Conservation (phyloP, 2,113 vertebrate genomes). For the Pycnonotus jocosus region DNA sequence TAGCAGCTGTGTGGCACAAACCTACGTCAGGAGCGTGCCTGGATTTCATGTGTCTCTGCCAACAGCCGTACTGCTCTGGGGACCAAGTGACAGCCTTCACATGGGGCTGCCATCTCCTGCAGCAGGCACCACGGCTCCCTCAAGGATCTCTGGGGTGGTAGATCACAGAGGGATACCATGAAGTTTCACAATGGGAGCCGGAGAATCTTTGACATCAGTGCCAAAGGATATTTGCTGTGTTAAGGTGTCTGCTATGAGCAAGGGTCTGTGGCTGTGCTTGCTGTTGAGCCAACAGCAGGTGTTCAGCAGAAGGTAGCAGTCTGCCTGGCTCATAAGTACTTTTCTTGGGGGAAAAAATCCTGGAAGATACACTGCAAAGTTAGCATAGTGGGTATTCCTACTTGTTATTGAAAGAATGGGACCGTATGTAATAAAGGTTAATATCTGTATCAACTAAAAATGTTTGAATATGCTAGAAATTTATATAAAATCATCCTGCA, state of each 20-base stretch:
- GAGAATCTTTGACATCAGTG: not conserved
- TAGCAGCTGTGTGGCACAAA: not conserved
- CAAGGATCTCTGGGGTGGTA: not conserved
- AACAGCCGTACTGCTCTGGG: not conserved
- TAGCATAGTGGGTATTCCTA: not conserved
- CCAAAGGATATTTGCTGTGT: not conserved
- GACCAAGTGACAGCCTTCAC: not conserved
- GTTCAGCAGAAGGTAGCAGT: not conserved
- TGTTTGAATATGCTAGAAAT: not conserved
- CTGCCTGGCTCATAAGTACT: not conserved
- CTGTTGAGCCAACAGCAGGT: not conserved
- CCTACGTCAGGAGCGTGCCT: not conserved
- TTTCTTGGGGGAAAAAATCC: not conserved
- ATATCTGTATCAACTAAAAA: not conserved
- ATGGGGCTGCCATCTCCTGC: not conserved
- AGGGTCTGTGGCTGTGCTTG: not conserved
- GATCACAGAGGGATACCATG: not conserved
- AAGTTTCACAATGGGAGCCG: not conserved
- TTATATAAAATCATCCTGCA: not conserved
- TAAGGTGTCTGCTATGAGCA: not conserved
- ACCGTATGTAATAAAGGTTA: not conserved
- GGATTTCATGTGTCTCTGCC: accelerated
- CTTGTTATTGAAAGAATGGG: not conserved
- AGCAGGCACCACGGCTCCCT: not conserved
- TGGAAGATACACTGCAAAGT: not conserved